A percentile compares a stretch with the other conserved stretches of the same genome.
phyloP scores from a whole-genome alignment of 2,797 vertebrate genomes.

The Coccyzus lansbergi region DNA sequence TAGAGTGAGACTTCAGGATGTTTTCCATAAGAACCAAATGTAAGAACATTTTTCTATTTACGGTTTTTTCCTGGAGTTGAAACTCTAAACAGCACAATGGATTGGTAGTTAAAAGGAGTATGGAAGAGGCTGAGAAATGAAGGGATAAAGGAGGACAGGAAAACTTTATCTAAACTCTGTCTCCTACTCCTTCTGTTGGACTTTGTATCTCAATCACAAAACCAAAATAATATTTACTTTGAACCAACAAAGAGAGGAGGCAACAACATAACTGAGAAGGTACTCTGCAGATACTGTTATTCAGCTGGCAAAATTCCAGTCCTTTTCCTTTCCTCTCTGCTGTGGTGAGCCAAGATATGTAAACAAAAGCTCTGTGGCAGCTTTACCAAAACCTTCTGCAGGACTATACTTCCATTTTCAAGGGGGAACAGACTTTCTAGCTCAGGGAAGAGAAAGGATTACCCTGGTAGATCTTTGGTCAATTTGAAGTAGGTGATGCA shows the following conservation, averaged over 20 bases:
- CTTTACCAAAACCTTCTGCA: not conserved
- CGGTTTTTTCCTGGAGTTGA: not conserved
- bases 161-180: not conserved
- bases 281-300: not conserved
- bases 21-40: not conserved
- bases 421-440: not conserved
- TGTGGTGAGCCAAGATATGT: not conserved
- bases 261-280: not conserved
- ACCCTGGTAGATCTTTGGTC: not conserved
- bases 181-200: not conserved
- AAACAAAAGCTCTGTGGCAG: not conserved
- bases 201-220: not conserved
- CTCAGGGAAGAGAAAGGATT: not conserved
- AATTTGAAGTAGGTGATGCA: not conserved
- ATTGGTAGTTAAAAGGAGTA: not conserved
- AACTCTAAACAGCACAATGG: not conserved
- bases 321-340: not conserved
- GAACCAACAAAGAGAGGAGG: not conserved
- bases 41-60: not conserved
- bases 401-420: not conserved
- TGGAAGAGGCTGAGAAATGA: not conserved
- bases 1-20: not conserved
- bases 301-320: not conserved
- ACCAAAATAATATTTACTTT: not conserved
- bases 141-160: not conserved